Conservation (phyloP, 2,797 vertebrate genomes). For the Enteromius thamalakanensis region DNA sequence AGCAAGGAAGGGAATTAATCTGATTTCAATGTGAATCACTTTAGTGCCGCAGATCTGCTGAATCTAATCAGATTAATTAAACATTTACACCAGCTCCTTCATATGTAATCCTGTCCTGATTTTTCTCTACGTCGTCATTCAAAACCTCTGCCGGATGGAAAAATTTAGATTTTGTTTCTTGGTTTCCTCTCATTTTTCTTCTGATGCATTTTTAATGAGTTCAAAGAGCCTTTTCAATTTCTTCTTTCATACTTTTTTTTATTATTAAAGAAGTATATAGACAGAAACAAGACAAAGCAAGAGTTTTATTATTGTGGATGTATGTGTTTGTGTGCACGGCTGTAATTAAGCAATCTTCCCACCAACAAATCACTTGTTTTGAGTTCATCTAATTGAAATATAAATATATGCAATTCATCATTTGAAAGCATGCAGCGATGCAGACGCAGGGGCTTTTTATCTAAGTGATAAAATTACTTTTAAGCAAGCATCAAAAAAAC, state of each 20-base stretch:
- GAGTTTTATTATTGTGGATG: neutral
- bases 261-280: slow-evolving; percentile 4
- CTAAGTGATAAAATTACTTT: neutral
- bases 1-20: slow-evolving; percentile 38
- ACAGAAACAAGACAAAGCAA: neutral
- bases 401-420: neutral
- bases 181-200: slow-evolving; percentile 26
- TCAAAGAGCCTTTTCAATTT: slow-evolving; percentile 1
- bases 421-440: neutral
- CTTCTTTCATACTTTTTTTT: neutral
- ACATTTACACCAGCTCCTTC: slow-evolving; percentile 35
- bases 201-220: slow-evolving; percentile 29
- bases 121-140: slow-evolving; percentile 17
- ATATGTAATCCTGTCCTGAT: slow-evolving; percentile 47
- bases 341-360: neutral
- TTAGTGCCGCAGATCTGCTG: slow-evolving; percentile 41
- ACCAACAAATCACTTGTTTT: slow-evolving; percentile 4
- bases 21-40: slow-evolving; percentile 48
- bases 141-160: slow-evolving; percentile 23
- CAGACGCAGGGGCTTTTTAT: neutral
- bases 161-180: slow-evolving; percentile 38
- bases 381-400: neutral
- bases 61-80: slow-evolving; percentile 53
- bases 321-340: neutral
- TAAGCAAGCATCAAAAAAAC: neutral